Percentiles rank a stretch among this genome's conserved stretches.
phyloP scores from a whole-genome alignment of 37 sponge, comb jelly and placozoan genomes.

The Ianthella basta region DNA sequence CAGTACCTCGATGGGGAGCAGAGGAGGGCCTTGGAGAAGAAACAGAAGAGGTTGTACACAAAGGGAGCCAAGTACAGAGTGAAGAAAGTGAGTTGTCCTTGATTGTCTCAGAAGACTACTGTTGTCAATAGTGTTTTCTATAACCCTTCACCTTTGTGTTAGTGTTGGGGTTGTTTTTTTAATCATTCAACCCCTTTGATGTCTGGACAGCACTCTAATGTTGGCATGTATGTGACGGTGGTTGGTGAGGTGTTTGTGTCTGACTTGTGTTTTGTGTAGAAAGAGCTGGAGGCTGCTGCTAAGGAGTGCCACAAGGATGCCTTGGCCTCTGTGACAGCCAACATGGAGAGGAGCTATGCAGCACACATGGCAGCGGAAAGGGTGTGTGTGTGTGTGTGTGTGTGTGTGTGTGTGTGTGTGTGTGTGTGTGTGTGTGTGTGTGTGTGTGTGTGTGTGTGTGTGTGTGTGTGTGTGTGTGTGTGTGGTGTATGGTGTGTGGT shows the following conservation, averaged over 20 bases:
- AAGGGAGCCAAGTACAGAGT: constrained; percentile 40
- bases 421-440: no score
- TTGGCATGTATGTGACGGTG: neutral
- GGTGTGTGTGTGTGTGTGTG: constrained; percentile 33
- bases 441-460: no score
- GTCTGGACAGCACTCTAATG: neutral
- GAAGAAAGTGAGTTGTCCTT: constrained; percentile 21
- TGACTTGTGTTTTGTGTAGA: constrained; percentile 3
- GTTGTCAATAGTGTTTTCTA: no score
- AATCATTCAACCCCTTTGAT: no score
- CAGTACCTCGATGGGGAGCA: constrained; percentile 17
- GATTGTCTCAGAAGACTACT: no score
- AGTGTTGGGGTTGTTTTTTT: no score
- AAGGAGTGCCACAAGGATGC: constrained; percentile 9
- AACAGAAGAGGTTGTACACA: neutral
- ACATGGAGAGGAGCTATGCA: constrained; percentile 51
- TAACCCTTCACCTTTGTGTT: no score
- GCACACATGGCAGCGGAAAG: constrained; percentile 44
- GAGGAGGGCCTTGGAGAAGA: constrained; percentile 17
- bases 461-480: no score
- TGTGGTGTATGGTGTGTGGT: no score
- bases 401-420: no score
- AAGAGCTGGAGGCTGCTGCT: constrained; percentile 6
- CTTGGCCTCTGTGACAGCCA: neutral
- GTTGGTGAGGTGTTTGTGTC: no score